Evolutionary conservation across 2,797 vertebrate species (phyloP).

Genomic region (Hippoglossus hippoglossus): DNA sequence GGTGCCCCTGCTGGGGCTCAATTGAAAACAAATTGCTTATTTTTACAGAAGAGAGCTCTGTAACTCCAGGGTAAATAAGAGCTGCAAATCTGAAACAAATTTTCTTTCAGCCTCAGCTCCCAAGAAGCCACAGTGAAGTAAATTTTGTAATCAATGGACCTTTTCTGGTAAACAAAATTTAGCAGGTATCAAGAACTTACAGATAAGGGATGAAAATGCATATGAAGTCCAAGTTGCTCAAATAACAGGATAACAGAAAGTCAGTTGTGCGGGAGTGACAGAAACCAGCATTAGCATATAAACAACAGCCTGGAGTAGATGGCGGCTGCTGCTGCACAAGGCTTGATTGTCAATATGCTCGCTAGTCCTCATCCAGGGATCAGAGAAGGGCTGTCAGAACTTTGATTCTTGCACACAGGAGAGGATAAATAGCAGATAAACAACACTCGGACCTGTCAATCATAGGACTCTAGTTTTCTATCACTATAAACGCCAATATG

Average conservation of each 20-base stretch:
- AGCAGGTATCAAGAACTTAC: conserved; percentile 16
- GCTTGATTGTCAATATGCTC: conserved; percentile 71
- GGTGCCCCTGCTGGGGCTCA: conserved; percentile 56
- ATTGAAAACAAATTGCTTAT: conserved; percentile 71
- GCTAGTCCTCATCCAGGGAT: conserved; percentile 75
- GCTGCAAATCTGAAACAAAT: conserved; percentile 50
- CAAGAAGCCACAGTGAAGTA: conserved; percentile 26
- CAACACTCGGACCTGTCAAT: conserved; percentile 62
- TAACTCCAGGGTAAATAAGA: conserved; percentile 56
- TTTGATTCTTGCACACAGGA: conserved; percentile 67
- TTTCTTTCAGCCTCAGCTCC: conserved; percentile 25
- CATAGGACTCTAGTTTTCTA: conserved; percentile 40
- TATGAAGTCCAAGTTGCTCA: conserved; percentile 23
- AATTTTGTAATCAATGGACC: conserved; percentile 35
- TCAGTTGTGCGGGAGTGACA: conserved; percentile 18
- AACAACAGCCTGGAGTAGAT: conserved; percentile 58
- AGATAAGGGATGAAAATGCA: conserved; percentile 23
- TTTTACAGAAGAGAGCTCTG: conserved; percentile 55
- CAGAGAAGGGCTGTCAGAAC: conserved; percentile 68
- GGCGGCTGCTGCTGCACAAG: conserved; percentile 41
- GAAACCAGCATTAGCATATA: conserved; percentile 71
- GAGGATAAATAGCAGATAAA: conserved; percentile 72
- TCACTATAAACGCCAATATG: conserved; percentile 40
- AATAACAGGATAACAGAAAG: conserved; percentile 27
- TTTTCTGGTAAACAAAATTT: conserved; percentile 23